Conservation (phyloP, 2,113 vertebrate genomes). For the Phycodurus eques region DNA sequence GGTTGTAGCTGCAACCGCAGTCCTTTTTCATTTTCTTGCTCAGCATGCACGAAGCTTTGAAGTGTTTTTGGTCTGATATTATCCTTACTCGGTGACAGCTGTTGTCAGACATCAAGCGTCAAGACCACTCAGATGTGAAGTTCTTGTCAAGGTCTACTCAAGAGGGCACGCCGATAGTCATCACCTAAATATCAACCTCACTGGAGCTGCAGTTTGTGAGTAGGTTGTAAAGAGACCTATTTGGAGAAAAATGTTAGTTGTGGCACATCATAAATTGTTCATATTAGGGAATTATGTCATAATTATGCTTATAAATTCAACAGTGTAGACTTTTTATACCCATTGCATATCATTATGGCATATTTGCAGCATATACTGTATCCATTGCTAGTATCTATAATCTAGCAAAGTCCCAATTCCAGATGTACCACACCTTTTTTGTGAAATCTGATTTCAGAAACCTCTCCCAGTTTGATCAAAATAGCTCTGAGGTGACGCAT, state of each 20-base stretch:
- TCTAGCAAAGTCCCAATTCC: constrained; percentile 32
- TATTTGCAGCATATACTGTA: not conserved
- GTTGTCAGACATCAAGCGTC: constrained; percentile 46
- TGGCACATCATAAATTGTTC: constrained; percentile 12
- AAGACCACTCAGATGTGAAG: constrained; percentile 52
- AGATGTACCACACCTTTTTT: constrained; percentile 37
- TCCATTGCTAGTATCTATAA: constrained; percentile 20
- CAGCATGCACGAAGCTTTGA: constrained; percentile 29
- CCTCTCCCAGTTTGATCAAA: constrained; percentile 44
- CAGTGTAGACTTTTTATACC: not conserved
- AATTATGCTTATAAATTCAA: not conserved
- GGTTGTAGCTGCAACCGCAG: not conserved
- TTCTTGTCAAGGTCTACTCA: constrained; percentile 43
- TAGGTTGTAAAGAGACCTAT: constrained; percentile 15
- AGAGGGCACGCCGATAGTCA: constrained; percentile 44
- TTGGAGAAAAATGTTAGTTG: not conserved
- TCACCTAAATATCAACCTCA: constrained; percentile 27
- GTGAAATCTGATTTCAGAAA: constrained; percentile 51
- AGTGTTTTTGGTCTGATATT: constrained; percentile 33
- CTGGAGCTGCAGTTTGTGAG: not conserved
- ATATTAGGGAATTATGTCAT: not conserved
- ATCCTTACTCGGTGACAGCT: constrained; percentile 56
- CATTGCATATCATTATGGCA: not conserved
- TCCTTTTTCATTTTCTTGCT: constrained; percentile 19
- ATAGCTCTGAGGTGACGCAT: constrained; percentile 45